Evolutionary conservation across 1,140 invertebrate genomes (phyloP).

Genomic region (Acromyrmex echinatior): DNA sequence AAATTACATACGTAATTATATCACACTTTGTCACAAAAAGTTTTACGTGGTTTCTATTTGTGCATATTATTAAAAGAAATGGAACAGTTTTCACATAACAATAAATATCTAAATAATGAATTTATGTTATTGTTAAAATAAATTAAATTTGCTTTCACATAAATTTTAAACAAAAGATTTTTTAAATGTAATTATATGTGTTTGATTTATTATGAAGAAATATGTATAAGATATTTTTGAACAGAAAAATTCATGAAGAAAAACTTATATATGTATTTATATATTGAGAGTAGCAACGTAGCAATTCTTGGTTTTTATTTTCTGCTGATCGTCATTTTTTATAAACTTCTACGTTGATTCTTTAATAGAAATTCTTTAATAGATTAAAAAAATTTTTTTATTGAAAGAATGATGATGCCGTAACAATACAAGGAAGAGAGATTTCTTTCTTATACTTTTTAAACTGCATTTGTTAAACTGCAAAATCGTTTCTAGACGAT

Average conservation of each 20-base stretch:
- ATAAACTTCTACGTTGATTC: not conserved
- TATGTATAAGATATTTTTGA: slow-evolving; percentile 12
- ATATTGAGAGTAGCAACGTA: not conserved
- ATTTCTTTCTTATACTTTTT: not conserved
- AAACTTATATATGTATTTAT: not conserved
- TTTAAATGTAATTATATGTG: no score
- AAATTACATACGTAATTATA: not conserved
- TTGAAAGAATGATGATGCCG: not conserved
- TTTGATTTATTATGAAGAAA: not conserved
- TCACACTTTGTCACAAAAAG: not conserved
- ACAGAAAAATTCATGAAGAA: not conserved
- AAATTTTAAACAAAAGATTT: not conserved
- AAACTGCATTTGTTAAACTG: not conserved
- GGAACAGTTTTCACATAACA: not conserved
- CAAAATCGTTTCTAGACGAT: slow-evolving; percentile 10
- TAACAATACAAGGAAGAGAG: not conserved
- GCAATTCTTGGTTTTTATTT: not conserved
- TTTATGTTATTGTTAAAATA: not conserved
- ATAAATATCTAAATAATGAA: not conserved
- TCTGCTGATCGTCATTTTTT: not conserved
- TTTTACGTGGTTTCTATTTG: not conserved
- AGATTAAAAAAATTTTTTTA: not conserved
- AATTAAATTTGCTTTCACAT: not conserved
- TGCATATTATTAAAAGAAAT: not conserved
- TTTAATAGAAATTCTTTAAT: not conserved